phyloP scores from a whole-genome alignment of 1,140 invertebrate species.

The Phocides pigmalion region DNA sequence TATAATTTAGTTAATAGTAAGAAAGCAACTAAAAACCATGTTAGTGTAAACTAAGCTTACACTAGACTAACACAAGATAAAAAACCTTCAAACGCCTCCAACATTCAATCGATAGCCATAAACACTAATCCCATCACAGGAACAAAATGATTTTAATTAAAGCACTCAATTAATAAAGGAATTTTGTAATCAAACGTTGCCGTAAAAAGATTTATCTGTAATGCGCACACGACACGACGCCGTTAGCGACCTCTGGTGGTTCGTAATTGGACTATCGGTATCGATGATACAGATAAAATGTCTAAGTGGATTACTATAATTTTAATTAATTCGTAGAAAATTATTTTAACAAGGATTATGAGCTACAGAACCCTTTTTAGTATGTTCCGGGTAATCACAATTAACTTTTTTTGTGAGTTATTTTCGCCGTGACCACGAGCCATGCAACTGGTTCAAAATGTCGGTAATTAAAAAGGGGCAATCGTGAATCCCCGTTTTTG shows the following conservation, averaged over 20 bases:
- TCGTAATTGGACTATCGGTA: constrained; percentile 47
- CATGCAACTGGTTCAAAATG: too few relatives aligned
- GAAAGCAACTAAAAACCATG: too few relatives aligned
- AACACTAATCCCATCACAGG: constrained; percentile 9
- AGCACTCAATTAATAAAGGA: constrained; percentile 50
- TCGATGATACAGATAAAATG: constrained; percentile 25
- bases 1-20: too few relatives aligned
- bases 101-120: constrained; percentile 17
- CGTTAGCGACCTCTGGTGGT: constrained; percentile 43
- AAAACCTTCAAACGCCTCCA: too few relatives aligned
- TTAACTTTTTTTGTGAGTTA: too few relatives aligned
- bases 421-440: too few relatives aligned
- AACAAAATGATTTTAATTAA: constrained; percentile 44
- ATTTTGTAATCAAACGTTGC: constrained; percentile 48
- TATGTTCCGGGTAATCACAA: too few relatives aligned
- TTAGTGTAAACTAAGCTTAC: too few relatives aligned
- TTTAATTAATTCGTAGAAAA: constrained; percentile 16
- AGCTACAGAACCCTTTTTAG: too few relatives aligned
- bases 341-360: neutral
- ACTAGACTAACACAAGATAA: too few relatives aligned
- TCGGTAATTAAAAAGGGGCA: too few relatives aligned
- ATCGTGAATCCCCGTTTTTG: too few relatives aligned
- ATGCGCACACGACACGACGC: constrained; percentile 31
- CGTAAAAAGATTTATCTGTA: constrained; percentile 51
- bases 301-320: constrained; percentile 19